Conservation (phyloP, 2,888 invertebrate genomes). For the Rotaria sp. region DNA sequence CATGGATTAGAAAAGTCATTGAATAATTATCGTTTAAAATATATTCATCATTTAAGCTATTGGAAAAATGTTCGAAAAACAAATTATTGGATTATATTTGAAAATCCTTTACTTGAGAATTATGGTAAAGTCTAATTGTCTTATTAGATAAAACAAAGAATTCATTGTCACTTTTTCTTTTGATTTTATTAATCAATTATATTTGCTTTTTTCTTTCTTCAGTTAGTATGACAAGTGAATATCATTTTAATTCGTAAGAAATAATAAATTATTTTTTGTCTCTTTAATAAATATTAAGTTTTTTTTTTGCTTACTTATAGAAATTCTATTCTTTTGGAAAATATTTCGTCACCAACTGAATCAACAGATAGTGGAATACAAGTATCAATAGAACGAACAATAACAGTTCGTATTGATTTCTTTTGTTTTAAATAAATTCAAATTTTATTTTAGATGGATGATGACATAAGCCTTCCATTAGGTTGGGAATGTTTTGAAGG, state of each 20-base stretch:
- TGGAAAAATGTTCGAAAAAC: background rate
- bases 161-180: background rate
- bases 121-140: background rate
- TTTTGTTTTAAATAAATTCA: background rate
- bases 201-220: background rate
- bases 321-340: background rate
- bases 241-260: background rate
- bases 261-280: background rate
- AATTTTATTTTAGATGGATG: background rate
- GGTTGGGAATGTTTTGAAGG: slow-evolving; percentile 23
- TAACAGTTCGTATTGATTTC: background rate
- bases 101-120: background rate
- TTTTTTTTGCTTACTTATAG: background rate
- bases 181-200: background rate
- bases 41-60: background rate
- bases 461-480: background rate
- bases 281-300: background rate
- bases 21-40: background rate
- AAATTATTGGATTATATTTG: background rate
- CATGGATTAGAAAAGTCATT: background rate
- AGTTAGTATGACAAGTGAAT: background rate
- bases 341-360: slow-evolving; percentile 14
- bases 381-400: background rate
- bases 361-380: slow-evolving; percentile 27
- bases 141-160: background rate